These are phyloP conservation scores for Eilema sororculum DNA, from an alignment of 2,888 invertebrate genomes.

Conservation along the genomic window DNA sequence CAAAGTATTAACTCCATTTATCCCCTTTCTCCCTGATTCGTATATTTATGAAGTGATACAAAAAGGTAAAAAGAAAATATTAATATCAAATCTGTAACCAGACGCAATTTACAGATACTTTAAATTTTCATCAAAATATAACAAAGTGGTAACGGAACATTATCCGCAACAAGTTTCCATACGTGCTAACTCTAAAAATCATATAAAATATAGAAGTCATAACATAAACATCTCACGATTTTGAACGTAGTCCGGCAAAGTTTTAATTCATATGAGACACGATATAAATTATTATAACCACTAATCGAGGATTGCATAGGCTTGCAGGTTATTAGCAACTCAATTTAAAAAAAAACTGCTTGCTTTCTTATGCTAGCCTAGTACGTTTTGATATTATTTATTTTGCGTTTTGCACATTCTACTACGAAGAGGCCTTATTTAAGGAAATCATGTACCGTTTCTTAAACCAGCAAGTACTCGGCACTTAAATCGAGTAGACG, in stretches of 20 bases:
- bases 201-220: conserved; percentile 40
- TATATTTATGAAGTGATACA: background rate
- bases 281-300: too few species aligned
- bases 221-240: conserved; percentile 46
- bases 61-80: background rate
- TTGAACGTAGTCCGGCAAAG: conserved; percentile 44
- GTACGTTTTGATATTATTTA: too few species aligned
- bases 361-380: too few species aligned
- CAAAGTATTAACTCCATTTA: background rate
- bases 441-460: background rate
- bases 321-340: too few species aligned
- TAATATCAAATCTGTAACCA: background rate
- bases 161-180: conserved; percentile 14
- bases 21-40: background rate
- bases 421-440: too few species aligned
- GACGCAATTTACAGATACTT: background rate
- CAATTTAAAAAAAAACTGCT: too few species aligned
- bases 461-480: background rate
- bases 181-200: conserved; percentile 41
- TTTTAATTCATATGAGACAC: conserved; percentile 46
- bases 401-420: too few species aligned
- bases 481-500: too few species aligned
- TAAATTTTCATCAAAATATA: background rate
- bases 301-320: too few species aligned
- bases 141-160: too few species aligned